Base-by-base conservation (phyloP, 2,888 invertebrate genomes). In the Frankliniella fusca region DNA sequence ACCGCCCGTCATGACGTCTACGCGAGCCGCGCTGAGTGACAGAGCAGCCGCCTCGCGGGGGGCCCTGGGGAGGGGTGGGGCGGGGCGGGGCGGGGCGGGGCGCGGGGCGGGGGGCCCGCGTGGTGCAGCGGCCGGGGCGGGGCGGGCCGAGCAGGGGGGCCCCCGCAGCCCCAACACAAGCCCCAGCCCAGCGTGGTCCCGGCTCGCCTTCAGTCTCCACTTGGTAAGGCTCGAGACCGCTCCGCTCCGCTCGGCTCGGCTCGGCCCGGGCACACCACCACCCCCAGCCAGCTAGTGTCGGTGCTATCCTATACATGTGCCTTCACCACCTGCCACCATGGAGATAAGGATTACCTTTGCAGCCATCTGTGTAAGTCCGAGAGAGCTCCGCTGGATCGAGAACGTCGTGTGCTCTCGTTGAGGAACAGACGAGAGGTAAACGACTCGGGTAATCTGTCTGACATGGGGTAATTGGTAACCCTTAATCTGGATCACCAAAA, bases 331-430 rank as follows among this genome's bases (percentile, higher is more conserved):
- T 54, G 54, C 54, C 70, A 27, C 70, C 70, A 76, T 76, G 70
- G 12, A 27, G 70, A 76, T 76, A 12, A 76, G 70, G 70, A 76
- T 76, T 76, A 76, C 70, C 70, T 76, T 23, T 27, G 23, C 27
- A 9, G 70, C 70, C 23, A 23, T 76, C 27, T 76, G 70, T 27
- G 70, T 76, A 76, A 76, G 70, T 76, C n/a, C n/a, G n/a, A n/a
- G n/a, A n/a, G n/a, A n/a, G n/a, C n/a, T n/a, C n/a, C n/a, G n/a
- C n/a, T n/a, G n/a, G n/a, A n/a, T n/a, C n/a, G n/a, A n/a, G n/a
- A n/a, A n/a, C n/a, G n/a, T n/a, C n/a, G n/a, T n/a, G n/a, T n/a
- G n/a, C n/a, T n/a, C n/a, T n/a, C n/a, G n/a, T n/a, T n/a, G n/a
- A n/a, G n/a, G n/a, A n/a, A n/a, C n/a, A n/a, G n/a, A n/a, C n/a